Evolutionary conservation across 2,797 vertebrate genomes (phyloP).

Genomic region (Rhabdophis nuchalis): DNA sequence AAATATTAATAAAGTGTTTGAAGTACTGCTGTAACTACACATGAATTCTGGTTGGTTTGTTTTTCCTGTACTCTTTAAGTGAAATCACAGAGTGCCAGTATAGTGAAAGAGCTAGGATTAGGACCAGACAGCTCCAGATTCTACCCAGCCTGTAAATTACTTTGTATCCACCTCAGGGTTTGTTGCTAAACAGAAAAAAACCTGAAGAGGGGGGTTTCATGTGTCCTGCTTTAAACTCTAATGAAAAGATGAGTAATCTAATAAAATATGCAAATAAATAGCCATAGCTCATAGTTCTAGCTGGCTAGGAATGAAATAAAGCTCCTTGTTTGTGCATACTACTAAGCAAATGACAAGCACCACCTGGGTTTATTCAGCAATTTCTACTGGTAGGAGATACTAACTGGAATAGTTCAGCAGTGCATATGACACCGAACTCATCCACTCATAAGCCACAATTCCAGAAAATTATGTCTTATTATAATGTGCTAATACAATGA

Average conservation of each 20-base stretch:
- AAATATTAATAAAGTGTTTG: neutral
- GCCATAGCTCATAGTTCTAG: neutral
- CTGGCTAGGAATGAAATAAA: neutral
- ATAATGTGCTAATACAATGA: neutral
- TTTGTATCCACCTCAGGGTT: neutral
- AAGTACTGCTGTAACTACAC: neutral
- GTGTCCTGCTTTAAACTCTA: neutral
- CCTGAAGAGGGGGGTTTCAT: neutral
- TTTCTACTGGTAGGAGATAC: neutral
- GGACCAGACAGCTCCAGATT: neutral
- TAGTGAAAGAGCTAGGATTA: neutral
- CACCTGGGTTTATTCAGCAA: neutral
- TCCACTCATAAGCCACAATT: neutral
- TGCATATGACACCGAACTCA: neutral
- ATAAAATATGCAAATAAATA: neutral
- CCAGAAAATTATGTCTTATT: neutral
- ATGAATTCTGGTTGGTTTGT: neutral
- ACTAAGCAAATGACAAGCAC: neutral
- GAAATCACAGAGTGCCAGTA: neutral
- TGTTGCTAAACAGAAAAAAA: neutral
- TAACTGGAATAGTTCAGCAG: neutral
- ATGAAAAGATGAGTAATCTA: neutral
- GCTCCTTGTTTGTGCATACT: neutral
- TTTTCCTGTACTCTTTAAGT: neutral
- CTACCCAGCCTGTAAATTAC: neutral